Conservation (phyloP, 2,797 vertebrate species). For the Morus bassanus region DNA sequence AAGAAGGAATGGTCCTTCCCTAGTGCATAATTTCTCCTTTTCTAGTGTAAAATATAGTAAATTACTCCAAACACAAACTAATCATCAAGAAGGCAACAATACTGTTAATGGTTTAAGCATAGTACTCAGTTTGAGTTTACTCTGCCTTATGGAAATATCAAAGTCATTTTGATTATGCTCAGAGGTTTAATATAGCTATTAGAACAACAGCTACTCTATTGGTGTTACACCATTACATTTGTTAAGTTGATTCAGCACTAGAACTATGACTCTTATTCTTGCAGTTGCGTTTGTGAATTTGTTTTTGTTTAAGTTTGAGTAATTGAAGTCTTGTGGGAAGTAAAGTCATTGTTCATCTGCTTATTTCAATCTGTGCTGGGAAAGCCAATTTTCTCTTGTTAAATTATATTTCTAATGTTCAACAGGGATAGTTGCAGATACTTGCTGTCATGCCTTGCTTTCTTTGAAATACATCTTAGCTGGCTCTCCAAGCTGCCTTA, state of each 20-base stretch:
- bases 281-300: constrained; percentile 24
- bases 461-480: constrained; percentile 46
- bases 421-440: constrained; percentile 52
- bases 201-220: constrained; percentile 40
- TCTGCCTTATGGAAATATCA: constrained; percentile 64
- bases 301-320: constrained; percentile 65
- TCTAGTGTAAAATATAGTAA: constrained; percentile 53
- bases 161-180: constrained; percentile 55
- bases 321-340: constrained; percentile 66
- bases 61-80: constrained; percentile 58
- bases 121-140: constrained; percentile 48
- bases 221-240: constrained; percentile 32
- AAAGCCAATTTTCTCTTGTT: constrained; percentile 65
- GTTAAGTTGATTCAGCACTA: constrained; percentile 55
- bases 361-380: constrained; percentile 64
- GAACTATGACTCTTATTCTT: constrained; percentile 56
- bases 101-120: constrained; percentile 46
- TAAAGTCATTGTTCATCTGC: constrained; percentile 67
- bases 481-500: constrained; percentile 24
- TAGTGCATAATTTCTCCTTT: constrained; percentile 48
- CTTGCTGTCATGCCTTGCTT: constrained; percentile 51
- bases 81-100: constrained; percentile 64
- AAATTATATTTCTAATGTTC: constrained; percentile 66
- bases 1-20: constrained; percentile 53
- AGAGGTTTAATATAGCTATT: constrained; percentile 61